Evolutionary conservation across 2,113 vertebrate species (phyloP), one percentile per base, ranked within the genome.

Genomic region (Plestiodon gilberti): DNA sequence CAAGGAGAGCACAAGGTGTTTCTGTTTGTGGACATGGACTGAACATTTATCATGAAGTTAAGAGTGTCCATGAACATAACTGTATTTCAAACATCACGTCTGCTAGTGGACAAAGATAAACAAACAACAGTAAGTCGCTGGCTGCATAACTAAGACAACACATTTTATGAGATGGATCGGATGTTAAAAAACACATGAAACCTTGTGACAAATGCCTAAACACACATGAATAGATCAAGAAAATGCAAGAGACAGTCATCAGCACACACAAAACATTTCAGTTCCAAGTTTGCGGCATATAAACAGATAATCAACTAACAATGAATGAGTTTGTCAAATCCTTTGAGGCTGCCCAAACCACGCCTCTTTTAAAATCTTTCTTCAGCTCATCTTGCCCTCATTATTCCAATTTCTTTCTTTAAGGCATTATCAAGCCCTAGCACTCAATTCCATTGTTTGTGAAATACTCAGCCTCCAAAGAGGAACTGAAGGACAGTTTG

Each of bases 231-330:
- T 57, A 61, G 59, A 79, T 61, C 76, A 70, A 79, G 10, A 85
- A 65, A 55, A 8, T 62, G n/a, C 20, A 55, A 71, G 35, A 43
- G 48, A 61, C 20, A 79, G 57, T 70, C 23, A 30, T 23, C 52
- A 25, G 4, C 59, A 23, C n/a, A 61, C 10, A 59, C 2, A 61
- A 79, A 71, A 71, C 43, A 17, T 57, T 65, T 61, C 10, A n/a
- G 76, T 79, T 18, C 18, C 65, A 33, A 43, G 65, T 48, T 48
- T 61, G 33, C n/a, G 14, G 33, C 30, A 3, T 74, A 64, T 52
- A 76, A 84, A 82, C n/a, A 73, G 57, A 33, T 84, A 38, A 85
- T 82, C 52, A 89, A 20, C 57, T 78, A 74, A 74, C 78, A 84
- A 52, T 84, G 84, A 91, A 88, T 57, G 62, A 57, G 43, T 77